Conservation (phyloP, 2,888 invertebrate species). For the Lithophane leautieri region DNA sequence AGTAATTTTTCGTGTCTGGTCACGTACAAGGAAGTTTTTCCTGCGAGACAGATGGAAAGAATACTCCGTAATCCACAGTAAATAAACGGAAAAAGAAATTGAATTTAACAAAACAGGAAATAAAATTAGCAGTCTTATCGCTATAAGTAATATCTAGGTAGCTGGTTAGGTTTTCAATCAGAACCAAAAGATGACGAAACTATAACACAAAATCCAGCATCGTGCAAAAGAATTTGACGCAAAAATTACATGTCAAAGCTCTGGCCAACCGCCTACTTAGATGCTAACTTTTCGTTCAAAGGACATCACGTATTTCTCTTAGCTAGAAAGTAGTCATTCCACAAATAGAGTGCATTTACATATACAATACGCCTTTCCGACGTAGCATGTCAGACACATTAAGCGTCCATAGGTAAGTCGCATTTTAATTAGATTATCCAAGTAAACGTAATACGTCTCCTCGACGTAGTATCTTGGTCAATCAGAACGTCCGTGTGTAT, state of each 20-base stretch:
- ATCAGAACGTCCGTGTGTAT: constrained; percentile 7
- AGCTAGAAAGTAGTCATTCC: not conserved
- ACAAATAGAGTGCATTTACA: not conserved
- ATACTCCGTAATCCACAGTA: too few relatives aligned
- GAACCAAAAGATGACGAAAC: not conserved
- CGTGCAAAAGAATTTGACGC: not conserved
- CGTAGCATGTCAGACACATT: not conserved
- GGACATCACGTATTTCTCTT: not conserved
- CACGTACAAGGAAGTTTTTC: not conserved
- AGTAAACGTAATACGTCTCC: not conserved
- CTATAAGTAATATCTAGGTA: not conserved
- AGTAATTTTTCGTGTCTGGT: not conserved
- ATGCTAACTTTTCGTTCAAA: not conserved
- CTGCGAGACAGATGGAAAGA: not conserved
- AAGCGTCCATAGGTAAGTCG: too few relatives aligned
- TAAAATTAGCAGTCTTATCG: not conserved
- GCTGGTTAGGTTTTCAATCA: not conserved
- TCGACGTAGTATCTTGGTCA: not conserved
- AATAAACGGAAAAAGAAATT: not conserved
- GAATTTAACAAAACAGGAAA: not conserved
- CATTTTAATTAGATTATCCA: not conserved
- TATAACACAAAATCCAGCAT: not conserved
- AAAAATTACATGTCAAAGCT: not conserved
- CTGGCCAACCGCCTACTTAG: not conserved
- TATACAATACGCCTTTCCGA: not conserved